Conservation (phyloP, 2,113 vertebrate species). For the Echinops telfairi region DNA sequence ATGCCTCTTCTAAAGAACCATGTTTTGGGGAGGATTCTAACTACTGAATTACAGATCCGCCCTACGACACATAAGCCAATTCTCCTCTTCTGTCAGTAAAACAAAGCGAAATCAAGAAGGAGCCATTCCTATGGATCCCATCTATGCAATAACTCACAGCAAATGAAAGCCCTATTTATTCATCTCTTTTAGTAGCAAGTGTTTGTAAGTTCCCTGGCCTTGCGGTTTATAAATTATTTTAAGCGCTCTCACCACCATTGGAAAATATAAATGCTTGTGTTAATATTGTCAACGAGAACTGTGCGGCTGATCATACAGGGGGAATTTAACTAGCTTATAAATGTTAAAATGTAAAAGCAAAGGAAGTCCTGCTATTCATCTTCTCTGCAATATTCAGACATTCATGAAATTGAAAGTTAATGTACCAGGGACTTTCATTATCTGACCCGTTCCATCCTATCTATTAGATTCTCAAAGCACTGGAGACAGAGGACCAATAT, state of each 20-base stretch:
- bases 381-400: slow-evolving; percentile 90
- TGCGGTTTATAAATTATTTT: slow-evolving; percentile 82
- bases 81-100: slow-evolving; percentile 58
- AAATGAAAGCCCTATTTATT: slow-evolving; percentile 72
- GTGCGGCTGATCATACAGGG: slow-evolving; percentile 81
- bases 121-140: background rate
- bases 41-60: slow-evolving; percentile 54
- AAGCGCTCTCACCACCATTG: slow-evolving; percentile 74
- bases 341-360: slow-evolving; percentile 88
- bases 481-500: slow-evolving; percentile 89
- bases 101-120: slow-evolving; percentile 64
- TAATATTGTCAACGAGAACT: slow-evolving; percentile 75
- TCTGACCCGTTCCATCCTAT: slow-evolving; percentile 90
- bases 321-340: slow-evolving; percentile 86
- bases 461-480: slow-evolving; percentile 88
- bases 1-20: slow-evolving; percentile 65
- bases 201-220: slow-evolving; percentile 63
- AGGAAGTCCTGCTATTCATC: slow-evolving; percentile 88
- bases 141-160: slow-evolving; percentile 50
- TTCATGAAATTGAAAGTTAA: slow-evolving; percentile 92
- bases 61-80: slow-evolving; percentile 33
- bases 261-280: slow-evolving; percentile 82
- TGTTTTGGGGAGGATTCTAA: slow-evolving; percentile 5
- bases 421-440: slow-evolving; percentile 93
- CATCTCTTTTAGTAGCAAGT: slow-evolving; percentile 64